Base-by-base conservation (phyloP, 1,140 invertebrate genomes). In the Pseudomyrmex sp. region DNA sequence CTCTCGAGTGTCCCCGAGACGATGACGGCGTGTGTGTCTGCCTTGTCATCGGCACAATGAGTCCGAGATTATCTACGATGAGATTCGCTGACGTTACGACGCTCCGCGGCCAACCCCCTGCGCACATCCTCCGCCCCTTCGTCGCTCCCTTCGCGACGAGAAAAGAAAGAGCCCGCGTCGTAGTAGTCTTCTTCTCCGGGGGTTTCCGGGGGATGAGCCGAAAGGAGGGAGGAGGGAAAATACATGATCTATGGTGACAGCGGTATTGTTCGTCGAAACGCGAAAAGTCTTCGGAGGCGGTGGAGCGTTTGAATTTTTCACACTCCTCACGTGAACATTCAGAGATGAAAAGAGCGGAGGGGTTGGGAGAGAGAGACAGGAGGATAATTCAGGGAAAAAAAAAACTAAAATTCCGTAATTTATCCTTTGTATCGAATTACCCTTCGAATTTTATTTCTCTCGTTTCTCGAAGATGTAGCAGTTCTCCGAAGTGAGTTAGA, bases 31-130 rank as follows among this genome's bases (percentile, higher is more conserved):
- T 80, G 83, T 75, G 77, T 86, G 77, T 18, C 56, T 73, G 73
- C 54, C 87, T 83, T 89, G 87, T 88, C 87, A 89, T 61, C 59
- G 86, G 72, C 87, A 89, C 87, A 89, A 89, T 89, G 87, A 89
- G 86, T 83, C 84, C 74, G 83, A 88, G 86, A 87, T 89, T 89
- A 89, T 89, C 87, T 89, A 89, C 87, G 87, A 89, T 83, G 86
- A 86, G 86, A 88, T 88, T 88, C 76, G 86, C 86, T 85, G 85
- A 88, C 86, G 80, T 89, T 88, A 85, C 82, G 82, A 85, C 72
- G 70, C 68, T 77, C 5, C 66, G 66, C 82, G 76, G 54, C 75
- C 87, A 85, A 75, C 70, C 86, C 82, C 69, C 74, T 52, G 62
- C 8, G n/a, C 66, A 35, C 52, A 9, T 66, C 68, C 48, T 46